Conservation (phyloP, 2,888 invertebrate species). For the Tinea semifulvella region DNA sequence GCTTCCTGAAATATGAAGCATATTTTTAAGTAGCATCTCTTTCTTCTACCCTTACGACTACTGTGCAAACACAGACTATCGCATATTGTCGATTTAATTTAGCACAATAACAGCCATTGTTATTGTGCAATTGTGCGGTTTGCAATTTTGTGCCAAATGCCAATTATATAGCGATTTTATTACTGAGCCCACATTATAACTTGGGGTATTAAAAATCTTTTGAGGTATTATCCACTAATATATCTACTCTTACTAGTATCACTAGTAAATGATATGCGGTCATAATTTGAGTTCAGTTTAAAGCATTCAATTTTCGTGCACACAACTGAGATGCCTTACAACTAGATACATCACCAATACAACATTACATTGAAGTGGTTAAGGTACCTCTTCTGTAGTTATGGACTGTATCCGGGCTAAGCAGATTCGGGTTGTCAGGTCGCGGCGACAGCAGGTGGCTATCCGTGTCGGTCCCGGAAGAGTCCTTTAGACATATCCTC, state of each 20-base stretch:
- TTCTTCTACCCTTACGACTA: not conserved
- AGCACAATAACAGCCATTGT: no score
- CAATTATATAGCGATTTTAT: no score
- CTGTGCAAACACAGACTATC: no score
- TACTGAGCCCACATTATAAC: no score
- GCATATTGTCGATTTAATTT: no score
- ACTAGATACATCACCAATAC: conserved; percentile 39
- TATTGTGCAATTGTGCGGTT: no score
- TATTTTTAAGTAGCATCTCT: conserved; percentile 3
- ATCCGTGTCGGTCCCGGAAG: conserved; percentile 70
- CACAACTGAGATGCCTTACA: conserved; percentile 1
- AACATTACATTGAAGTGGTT: conserved; percentile 20
- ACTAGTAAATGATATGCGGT: not conserved
- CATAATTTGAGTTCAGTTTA: conserved; percentile 2
- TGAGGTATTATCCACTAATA: no score
- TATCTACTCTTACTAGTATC: conserved; percentile 13
- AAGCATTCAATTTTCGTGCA: not conserved
- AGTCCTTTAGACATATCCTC: conserved; percentile 70
- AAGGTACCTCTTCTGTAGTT: conserved; percentile 71
- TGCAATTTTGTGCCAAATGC: no score
- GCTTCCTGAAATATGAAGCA: conserved; percentile 65
- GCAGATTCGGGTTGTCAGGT: conserved; percentile 78
- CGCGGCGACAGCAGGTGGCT: conserved; percentile 85
- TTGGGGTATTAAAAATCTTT: no score
- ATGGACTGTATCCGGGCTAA: conserved; percentile 78